Evolutionary conservation across 2,797 vertebrate genomes (phyloP).

Genomic region (Pangasius larnaudii): DNA sequence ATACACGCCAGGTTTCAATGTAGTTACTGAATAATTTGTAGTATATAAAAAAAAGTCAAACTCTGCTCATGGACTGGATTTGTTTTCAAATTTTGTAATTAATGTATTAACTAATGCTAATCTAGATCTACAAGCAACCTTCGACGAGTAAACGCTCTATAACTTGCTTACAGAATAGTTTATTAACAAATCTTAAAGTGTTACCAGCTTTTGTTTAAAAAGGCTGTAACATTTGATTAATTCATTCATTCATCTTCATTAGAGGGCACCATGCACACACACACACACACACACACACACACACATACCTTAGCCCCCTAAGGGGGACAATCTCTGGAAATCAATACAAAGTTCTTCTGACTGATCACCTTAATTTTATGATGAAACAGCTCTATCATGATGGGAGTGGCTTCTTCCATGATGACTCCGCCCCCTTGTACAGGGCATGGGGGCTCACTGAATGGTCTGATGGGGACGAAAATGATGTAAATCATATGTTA

Average conservation of each 20-base stretch:
- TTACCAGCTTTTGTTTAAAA: not conserved
- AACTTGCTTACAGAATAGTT: not conserved
- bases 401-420: not conserved
- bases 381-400: not conserved
- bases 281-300: not conserved
- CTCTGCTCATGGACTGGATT: not conserved
- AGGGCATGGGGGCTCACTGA: not conserved
- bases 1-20: not conserved
- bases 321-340: slow-evolving; percentile 7
- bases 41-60: not conserved
- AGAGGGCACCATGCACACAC: too few relatives aligned
- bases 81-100: not conserved
- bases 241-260: not conserved
- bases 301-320: not conserved
- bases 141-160: not conserved
- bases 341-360: slow-evolving; percentile 14
- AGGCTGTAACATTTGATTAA: not conserved
- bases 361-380: not conserved
- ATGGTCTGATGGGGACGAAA: not conserved
- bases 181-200: not conserved
- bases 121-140: not conserved
- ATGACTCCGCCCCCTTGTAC: not conserved
- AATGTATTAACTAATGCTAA: not conserved
- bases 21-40: not conserved
- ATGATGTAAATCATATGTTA: not conserved